phyloP scores from a whole-genome alignment of 2,113 vertebrate genomes.

The Illadopsis cleaveri region DNA sequence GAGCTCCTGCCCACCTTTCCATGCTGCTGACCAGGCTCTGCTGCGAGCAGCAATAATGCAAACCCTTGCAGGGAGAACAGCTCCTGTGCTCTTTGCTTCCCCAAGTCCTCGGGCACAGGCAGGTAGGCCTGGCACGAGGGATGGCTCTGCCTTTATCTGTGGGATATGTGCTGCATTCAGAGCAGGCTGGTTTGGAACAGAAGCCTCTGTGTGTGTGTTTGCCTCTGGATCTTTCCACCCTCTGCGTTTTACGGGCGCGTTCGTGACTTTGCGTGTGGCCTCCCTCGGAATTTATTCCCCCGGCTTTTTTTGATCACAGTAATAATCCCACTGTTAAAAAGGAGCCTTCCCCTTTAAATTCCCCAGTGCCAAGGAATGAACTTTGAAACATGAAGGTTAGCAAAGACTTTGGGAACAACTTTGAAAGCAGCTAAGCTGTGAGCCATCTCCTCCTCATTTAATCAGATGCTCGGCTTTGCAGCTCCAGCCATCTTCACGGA shows the following conservation, averaged over 20 bases:
- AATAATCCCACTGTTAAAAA: not conserved
- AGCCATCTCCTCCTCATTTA: conserved; percentile 20
- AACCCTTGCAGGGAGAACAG: not conserved
- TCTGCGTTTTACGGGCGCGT: accelerated
- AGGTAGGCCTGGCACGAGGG: not conserved
- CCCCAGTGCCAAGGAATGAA: not conserved
- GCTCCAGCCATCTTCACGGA: conserved; percentile 46
- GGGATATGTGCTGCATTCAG: not conserved
- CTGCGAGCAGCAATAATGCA: not conserved
- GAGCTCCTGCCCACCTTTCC: not conserved
- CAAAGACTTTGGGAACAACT: conserved; percentile 46
- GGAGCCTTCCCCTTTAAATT: conserved; percentile 35
- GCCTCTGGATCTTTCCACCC: not conserved
- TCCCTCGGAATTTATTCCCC: not conserved
- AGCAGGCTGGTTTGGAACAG: not conserved
- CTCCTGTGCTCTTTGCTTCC: not conserved
- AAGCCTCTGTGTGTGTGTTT: not conserved
- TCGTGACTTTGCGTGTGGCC: not conserved
- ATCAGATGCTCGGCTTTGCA: conserved; percentile 50
- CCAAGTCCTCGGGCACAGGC: not conserved
- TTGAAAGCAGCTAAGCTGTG: conserved; percentile 44
- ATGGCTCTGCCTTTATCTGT: not conserved
- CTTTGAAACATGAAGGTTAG: conserved; percentile 59
- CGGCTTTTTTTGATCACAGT: not conserved
- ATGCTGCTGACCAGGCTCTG: not conserved